A percentile compares a stretch with the other conserved stretches of the same genome.
Conservation (phyloP, 1,140 invertebrate genomes). For the Cotesia vestalis region DNA sequence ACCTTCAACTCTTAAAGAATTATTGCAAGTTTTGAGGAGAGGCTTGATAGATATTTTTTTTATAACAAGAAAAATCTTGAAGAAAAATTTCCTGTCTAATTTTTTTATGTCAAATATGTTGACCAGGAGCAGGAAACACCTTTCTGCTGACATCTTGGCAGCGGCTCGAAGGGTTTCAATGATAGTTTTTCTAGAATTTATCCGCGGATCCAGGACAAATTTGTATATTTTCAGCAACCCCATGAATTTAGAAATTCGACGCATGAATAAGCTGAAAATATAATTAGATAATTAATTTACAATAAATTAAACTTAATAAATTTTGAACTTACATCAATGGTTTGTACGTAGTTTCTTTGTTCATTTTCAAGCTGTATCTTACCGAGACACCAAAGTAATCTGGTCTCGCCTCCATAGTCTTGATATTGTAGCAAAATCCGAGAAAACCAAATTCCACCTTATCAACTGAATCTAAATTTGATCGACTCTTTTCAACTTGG, state of each 20-base stretch:
- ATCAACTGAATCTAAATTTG: conserved; percentile 12
- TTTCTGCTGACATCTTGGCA: background rate
- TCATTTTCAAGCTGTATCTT: background rate
- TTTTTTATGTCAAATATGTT: background rate
- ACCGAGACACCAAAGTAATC: background rate
- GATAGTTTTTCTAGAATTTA: background rate
- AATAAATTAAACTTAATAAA: too few relatives aligned
- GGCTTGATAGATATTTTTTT: too few relatives aligned
- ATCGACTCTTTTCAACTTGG: background rate
- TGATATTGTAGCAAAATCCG: conserved; percentile 15
- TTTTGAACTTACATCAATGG: background rate
- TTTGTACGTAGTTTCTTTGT: too few relatives aligned
- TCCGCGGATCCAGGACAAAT: background rate
- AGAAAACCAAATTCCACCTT: conserved; percentile 10
- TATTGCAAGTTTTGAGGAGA: too few relatives aligned
- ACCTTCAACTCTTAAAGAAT: too few relatives aligned
- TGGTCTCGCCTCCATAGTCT: conserved; percentile 11
- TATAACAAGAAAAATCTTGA: too few relatives aligned
- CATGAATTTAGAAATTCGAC: background rate
- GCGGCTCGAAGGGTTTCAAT: background rate
- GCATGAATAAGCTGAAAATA: background rate
- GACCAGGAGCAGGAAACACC: background rate
- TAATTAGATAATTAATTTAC: background rate
- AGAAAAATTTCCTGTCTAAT: background rate
- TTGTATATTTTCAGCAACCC: background rate